Base-by-base conservation (phyloP, 2,888 invertebrate genomes). In the Tromatobia lineatoria region DNA sequence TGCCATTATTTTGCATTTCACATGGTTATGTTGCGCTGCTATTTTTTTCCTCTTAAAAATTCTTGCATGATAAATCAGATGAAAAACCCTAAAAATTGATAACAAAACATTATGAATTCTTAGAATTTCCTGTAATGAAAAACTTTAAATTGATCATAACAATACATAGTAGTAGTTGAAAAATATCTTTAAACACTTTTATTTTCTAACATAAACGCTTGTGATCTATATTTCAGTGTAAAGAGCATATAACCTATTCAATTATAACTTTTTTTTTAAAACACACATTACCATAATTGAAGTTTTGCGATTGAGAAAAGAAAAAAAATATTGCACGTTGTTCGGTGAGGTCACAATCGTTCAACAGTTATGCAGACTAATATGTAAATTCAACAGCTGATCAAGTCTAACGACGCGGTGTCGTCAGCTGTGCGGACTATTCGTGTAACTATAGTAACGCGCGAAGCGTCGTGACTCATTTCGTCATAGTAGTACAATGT, bases 71-170 rank as follows among this genome's bases (percentile, higher is more conserved):
- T 15, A n/a, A n/a, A 20, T 3, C 3, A 15, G 29, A 29, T 15
- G 23, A 57, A 29, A 3, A 7, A 57, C 4, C 13, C 78, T 73
- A 73, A 25, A 61, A 64, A 34, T 61, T 20, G 15, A 20, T 20
- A 52, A 61, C 42, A 54, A 74, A 42, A 50, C 15, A 20, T 15
- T 59, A 69, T 38, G 1, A 45, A 45, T 42, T 59, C 10, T 69
- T 45, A n/a, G 10, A 20, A 23, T 59, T 59, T 18, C 34, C 45
- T 20, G 25, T 20, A 47, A 20, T 20, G 11, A 0, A 54, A 54
- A 54, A 54, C 2, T 0, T 20, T 54, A 1, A 11, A 18, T 20
- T 8, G 2, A 18, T 8, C 6, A 23, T 18, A 3, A 18, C 50
- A 15, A 20, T 52, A 52, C 45, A 45, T 45, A 15, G 1, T 52